Evolutionary conservation across 2,888 invertebrate species (phyloP).

Genomic region (Catocala sponsa): DNA sequence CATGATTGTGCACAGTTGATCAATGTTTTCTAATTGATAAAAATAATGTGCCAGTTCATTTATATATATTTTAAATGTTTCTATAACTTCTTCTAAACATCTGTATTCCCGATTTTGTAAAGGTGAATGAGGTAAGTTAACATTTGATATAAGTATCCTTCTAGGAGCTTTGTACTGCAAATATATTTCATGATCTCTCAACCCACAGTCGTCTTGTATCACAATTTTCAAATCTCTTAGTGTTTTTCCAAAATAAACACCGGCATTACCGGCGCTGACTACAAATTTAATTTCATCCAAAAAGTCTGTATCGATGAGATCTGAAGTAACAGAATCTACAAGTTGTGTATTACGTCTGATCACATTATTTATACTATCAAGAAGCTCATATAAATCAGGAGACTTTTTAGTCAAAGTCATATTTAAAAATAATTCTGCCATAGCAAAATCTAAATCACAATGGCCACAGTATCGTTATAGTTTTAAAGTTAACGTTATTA

Average conservation of each 20-base stretch:
- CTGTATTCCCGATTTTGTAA: conserved; percentile 66
- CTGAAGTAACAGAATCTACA: conserved; percentile 40
- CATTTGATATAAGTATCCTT: conserved; percentile 60
- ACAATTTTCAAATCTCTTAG: conserved; percentile 70
- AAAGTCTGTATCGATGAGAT: conserved; percentile 65
- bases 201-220: conserved; percentile 58
- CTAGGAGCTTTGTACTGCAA: conserved; percentile 62
- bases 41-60: conserved; percentile 68
- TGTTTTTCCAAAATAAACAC: conserved; percentile 72
- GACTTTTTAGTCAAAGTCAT: not conserved
- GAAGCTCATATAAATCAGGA: conserved; percentile 18
- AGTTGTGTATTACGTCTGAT: conserved; percentile 17
- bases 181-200: conserved; percentile 68
- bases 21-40: conserved; percentile 71
- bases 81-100: conserved; percentile 63
- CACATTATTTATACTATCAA: conserved; percentile 25
- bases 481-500: too few relatives aligned
- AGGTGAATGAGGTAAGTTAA: conserved; percentile 65
- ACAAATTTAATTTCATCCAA: conserved; percentile 65
- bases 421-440: not conserved
- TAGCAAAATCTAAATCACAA: not conserved
- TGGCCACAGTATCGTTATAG: too few relatives aligned
- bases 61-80: conserved; percentile 58
- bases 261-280: conserved; percentile 32
- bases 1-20: conserved; percentile 69